Percentiles rank a stretch among this genome's conserved stretches.
phyloP scores from a whole-genome alignment of 2,113 vertebrate genomes.

The Murina feae region DNA sequence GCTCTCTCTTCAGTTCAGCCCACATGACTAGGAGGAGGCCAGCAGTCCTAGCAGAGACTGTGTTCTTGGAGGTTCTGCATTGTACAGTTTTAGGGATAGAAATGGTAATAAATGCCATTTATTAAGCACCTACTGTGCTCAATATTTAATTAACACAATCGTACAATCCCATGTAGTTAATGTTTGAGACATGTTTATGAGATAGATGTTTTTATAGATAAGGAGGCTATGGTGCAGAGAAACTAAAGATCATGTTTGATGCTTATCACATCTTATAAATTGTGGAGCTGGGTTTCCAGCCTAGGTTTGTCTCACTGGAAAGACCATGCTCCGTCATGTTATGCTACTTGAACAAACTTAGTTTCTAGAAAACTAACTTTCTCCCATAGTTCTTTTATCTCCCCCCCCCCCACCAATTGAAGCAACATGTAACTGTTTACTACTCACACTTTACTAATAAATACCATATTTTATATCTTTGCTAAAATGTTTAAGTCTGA shows the following conservation, averaged over 20 bases:
- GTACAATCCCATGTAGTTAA: neutral
- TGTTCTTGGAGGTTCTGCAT: neutral
- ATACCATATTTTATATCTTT: neutral
- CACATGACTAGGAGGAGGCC: neutral
- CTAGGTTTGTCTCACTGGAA: neutral
- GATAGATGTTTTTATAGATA: neutral
- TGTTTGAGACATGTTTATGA: neutral
- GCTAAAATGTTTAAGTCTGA: neutral
- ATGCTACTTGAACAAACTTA: neutral
- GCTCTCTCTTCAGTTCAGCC: neutral
- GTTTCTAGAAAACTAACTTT: neutral
- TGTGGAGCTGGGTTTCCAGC: neutral
- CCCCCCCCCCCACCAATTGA: neutral
- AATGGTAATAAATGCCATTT: neutral
- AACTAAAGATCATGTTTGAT: neutral
- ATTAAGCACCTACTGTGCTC: neutral
- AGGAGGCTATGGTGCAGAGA: neutral
- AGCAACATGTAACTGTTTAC: neutral
- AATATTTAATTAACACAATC: neutral
- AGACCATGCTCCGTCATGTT: neutral
- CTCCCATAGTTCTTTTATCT: neutral
- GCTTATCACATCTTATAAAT: neutral
- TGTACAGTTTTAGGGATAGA: neutral
- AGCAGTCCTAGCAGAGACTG: neutral
- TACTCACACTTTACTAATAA: neutral